Evolutionary conservation across 2,797 vertebrate species (phyloP).

Genomic region (Crypturellus tataupa): DNA sequence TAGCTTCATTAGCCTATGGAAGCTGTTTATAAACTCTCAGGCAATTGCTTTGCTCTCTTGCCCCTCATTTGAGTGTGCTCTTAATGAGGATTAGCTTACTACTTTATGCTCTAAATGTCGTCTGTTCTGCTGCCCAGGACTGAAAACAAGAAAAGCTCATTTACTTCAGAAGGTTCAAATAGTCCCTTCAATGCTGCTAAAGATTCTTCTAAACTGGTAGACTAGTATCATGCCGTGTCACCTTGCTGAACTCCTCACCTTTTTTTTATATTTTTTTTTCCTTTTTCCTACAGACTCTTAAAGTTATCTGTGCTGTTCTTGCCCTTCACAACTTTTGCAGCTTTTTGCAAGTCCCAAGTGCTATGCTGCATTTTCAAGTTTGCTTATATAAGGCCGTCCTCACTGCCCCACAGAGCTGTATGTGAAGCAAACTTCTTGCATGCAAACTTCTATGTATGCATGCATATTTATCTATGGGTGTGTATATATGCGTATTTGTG

Average conservation of each 20-base stretch:
- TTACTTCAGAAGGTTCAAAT: not conserved
- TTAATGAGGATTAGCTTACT: not conserved
- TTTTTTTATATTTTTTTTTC: accelerated
- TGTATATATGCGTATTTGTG: not conserved
- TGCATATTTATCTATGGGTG: not conserved
- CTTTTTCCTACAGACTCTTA: not conserved
- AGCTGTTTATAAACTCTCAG: slow-evolving; percentile 13
- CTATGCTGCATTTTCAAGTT: not conserved
- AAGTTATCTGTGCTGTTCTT: not conserved
- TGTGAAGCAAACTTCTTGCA: too few relatives aligned
- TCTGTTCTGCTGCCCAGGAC: not conserved
- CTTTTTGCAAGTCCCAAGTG: not conserved
- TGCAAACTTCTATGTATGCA: too few relatives aligned
- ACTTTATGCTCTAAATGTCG: not conserved
- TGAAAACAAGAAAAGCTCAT: not conserved
- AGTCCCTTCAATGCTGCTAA: not conserved
- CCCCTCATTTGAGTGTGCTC: not conserved
- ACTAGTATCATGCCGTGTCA: not conserved
- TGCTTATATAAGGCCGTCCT: not conserved
- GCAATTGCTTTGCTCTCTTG: slow-evolving; percentile 12
- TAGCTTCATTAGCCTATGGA: slow-evolving; percentile 7
- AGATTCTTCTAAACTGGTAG: not conserved
- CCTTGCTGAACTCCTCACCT: not conserved
- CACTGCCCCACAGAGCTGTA: too few relatives aligned
- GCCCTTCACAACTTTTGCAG: not conserved